Conservation (phyloP, 64 coral and sea anemone genomes). For the Montipora foliosa region DNA sequence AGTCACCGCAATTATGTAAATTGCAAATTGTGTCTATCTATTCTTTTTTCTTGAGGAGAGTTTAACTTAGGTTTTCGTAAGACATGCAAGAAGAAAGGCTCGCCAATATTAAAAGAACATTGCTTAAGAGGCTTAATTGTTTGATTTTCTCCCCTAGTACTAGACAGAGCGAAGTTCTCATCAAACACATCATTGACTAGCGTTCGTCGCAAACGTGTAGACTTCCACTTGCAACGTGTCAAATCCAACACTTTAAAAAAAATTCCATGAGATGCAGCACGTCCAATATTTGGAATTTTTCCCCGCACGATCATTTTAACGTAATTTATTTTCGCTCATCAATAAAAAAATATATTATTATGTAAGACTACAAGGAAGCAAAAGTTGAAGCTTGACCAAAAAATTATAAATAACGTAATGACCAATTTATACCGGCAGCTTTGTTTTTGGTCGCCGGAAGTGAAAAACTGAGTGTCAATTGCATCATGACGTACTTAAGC, state of each 20-base stretch:
- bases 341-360: background rate
- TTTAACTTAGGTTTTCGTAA: too few relatives aligned
- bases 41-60: background rate
- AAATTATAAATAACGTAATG: constrained; percentile 30
- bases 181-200: background rate
- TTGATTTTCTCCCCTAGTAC: background rate
- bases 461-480: constrained; percentile 56
- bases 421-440: background rate
- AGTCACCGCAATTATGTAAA: background rate
- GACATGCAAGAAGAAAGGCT: background rate
- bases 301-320: background rate
- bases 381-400: background rate
- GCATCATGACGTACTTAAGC: constrained; percentile 63
- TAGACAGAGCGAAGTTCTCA: background rate
- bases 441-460: constrained; percentile 27
- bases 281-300: background rate
- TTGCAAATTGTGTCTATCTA: background rate
- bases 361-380: background rate
- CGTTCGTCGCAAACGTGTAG: background rate
- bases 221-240: constrained; percentile 1
- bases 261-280: background rate
- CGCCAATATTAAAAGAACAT: background rate
- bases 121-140: background rate
- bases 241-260: background rate
- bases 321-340: background rate